Evolutionary conservation across 1,140 invertebrate species (phyloP), one percentile per base, ranked within the genome.

Genomic region (Tetramorium parvispinum): DNA sequence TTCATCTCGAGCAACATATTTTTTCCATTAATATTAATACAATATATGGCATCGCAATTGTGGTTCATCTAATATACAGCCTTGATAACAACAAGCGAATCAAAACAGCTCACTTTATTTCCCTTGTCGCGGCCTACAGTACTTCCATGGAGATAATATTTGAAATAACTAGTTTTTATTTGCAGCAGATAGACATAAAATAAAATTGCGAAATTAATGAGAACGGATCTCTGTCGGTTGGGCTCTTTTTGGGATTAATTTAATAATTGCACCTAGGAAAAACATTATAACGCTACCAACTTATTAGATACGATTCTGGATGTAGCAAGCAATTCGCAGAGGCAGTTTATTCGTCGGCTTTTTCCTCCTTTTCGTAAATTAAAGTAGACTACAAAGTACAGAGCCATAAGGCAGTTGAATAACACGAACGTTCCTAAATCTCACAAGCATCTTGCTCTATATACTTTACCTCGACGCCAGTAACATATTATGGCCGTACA

Each of bases 381-480:
- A 83, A 66, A 66, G 68, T 83, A 24, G 40, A 75, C 55, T 75
- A 46, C 53, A 18, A 71, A 98, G 94, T 91, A 96, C 96, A 11
- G 97, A 97, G 63, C 63, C 93, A 97, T 98, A 94, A 46, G 95
- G 95, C 85, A 89, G 63, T 85, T 57, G 13, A 89, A 46, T 71
- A 85, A 85, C 57, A 40, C 57, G 73, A 32, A 43, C 37, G 43
- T 46, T 18, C 32, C 40, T 66, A 85, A 85, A 85, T 85, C 61
- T 85, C 70, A 10, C 70, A 24, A 76, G 57, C 76, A 24, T 76
- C 82, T 85, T 61, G 57, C 40, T 53, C 32, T 16, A 49, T 85
- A 77, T 77, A 85, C 55, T 53, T 89, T 83, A 61, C 27, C 85
- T 49, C 55, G 73, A 32, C 11, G n/a, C 37, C 40, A 46, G 51